These are phyloP conservation scores for Watsonalla binaria DNA, from an alignment of 2,888 invertebrate species.

Conservation along the genomic window DNA sequence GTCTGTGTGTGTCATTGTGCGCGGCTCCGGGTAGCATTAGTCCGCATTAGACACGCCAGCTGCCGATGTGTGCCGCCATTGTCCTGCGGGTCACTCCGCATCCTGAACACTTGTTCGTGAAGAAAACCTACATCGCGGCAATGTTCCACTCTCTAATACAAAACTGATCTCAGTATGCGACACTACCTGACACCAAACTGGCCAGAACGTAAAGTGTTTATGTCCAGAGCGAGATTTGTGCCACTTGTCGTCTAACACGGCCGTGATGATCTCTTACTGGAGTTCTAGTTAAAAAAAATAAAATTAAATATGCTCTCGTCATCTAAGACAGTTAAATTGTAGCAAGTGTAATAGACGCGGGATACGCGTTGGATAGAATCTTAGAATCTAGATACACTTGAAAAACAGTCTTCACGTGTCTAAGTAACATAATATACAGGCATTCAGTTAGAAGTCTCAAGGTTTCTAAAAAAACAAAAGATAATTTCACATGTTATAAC, in stretches of 20 bases:
- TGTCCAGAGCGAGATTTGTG: too few species aligned
- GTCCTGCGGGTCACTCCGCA: conserved; percentile 29
- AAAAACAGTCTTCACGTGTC: too few species aligned
- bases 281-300: too few species aligned
- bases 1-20: conserved; percentile 36
- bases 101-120: background rate
- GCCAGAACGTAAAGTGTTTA: too few species aligned
- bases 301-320: too few species aligned
- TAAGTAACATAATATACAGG: too few species aligned
- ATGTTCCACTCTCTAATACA: background rate
- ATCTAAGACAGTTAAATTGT: too few species aligned
- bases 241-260: too few species aligned
- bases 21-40: conserved; percentile 46
- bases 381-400: too few species aligned
- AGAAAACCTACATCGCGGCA: background rate
- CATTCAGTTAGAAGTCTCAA: background rate
- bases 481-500: background rate
- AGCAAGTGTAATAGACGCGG: too few species aligned
- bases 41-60: conserved; percentile 59
- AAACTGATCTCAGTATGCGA: background rate
- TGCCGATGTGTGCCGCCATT: conserved; percentile 20
- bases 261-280: too few species aligned
- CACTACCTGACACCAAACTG: background rate
- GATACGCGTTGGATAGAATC: too few species aligned
- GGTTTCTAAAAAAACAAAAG: background rate